These are phyloP conservation scores for Caenorhabditis sp. DNA, from an alignment of 2,888 invertebrate species.

Conservation along the genomic window DNA sequence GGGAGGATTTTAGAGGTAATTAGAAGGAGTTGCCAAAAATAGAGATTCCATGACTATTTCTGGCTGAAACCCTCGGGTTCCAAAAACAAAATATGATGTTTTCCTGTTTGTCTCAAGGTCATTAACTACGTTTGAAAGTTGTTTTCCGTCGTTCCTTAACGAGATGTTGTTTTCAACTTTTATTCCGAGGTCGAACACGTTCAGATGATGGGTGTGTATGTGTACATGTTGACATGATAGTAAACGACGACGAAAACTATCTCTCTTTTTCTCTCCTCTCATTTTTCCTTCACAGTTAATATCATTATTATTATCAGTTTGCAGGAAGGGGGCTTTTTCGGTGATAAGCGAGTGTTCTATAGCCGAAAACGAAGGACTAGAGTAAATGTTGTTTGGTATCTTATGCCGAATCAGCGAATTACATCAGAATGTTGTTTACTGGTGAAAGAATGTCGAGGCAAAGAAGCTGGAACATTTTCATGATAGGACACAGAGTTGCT, in stretches of 20 bases:
- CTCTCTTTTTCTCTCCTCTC: slow-evolving; percentile 9
- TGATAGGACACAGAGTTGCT: neutral
- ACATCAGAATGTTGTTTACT: slow-evolving; percentile 41
- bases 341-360: slow-evolving; percentile 41
- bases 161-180: slow-evolving; percentile 27
- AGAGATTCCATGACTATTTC: slow-evolving; percentile 25
- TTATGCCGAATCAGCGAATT: slow-evolving; percentile 33
- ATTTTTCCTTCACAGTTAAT: slow-evolving; percentile 3
- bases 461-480: slow-evolving; percentile 22
- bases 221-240: slow-evolving; percentile 29
- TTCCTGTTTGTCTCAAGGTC: slow-evolving; percentile 11
- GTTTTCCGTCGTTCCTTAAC: slow-evolving; percentile 20
- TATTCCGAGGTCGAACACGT: slow-evolving; percentile 31
- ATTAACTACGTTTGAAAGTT: slow-evolving; percentile 23
- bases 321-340: slow-evolving; percentile 16
- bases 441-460: neutral
- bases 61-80: slow-evolving; percentile 6
- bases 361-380: neutral
- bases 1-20: neutral
- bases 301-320: slow-evolving; percentile 30
- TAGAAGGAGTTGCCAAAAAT: neutral
- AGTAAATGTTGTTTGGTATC: slow-evolving; percentile 33
- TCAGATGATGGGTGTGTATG: slow-evolving; percentile 14
- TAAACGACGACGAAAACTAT: slow-evolving; percentile 42
- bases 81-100: slow-evolving; percentile 23